Evolutionary conservation across 2,797 vertebrate genomes (phyloP), one percentile per base, ranked within the genome.

Genomic region (Spondyliosoma cantharus): DNA sequence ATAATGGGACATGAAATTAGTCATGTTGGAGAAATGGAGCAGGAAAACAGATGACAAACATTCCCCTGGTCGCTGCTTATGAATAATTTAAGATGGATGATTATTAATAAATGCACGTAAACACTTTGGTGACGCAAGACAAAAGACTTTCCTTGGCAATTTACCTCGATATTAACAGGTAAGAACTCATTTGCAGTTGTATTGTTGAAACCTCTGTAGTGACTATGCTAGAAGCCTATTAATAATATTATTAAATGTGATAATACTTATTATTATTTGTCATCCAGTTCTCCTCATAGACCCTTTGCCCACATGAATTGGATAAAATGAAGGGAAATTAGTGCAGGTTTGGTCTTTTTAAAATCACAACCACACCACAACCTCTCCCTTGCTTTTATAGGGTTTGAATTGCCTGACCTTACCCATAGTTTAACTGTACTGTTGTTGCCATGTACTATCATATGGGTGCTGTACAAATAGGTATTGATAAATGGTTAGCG

Each of bases 1-100:
- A 79, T 65, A 84, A 76, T 80, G 69, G 71, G 74, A 79, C 60
- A 22, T 64, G 48, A 81, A 78, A 78, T 77, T 46, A 80, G 29
- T 61, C 37, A 71, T 37, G 46, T 56, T 78, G 65, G 25, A 54
- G 56, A 56, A 54, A 75, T 13, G 52, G 48, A 57, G 68, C 16
- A 61, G 49, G n/a, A 46, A 74, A 77, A 72, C 52, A 66, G 50
- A 65, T 61, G 25, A 71, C 45, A 56, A 62, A 56, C 52, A 57
- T 43, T 22, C n/a, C 48, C 48, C 15, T 56, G 20, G 5, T 27
- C 59, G 53, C 32, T 60, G 52, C 42, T 12, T 16, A 43, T 65
- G 52, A 69, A 72, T 64, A 37, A 60, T 71, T 70, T 27, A 71
- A 57, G 29, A 58, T 0, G 2, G 52, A 24, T 52, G 3, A 49